phyloP scores from a whole-genome alignment of 2,797 vertebrate species.

The Taeniopygia guttata region DNA sequence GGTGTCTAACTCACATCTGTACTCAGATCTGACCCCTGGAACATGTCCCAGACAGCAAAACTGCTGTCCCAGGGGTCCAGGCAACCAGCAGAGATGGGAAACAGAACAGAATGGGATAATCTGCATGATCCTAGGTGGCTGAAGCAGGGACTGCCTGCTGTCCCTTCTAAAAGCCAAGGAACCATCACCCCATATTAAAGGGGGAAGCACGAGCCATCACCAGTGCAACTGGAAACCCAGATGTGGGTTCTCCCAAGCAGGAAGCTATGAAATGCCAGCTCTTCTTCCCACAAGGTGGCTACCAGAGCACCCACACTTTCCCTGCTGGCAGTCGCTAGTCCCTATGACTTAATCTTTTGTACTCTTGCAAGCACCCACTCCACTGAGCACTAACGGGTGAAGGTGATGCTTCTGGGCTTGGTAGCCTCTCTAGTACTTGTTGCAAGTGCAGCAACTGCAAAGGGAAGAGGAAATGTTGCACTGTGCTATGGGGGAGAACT shows the following conservation, averaged over 20 bases:
- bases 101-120: background rate
- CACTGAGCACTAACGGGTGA: accelerated
- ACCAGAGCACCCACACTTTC: accelerated
- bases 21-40: background rate
- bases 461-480: background rate
- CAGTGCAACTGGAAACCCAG: accelerated
- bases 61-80: background rate
- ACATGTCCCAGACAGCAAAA: background rate
- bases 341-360: background rate
- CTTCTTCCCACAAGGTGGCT: accelerated
- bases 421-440: accelerated
- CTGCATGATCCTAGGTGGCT: background rate
- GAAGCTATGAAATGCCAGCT: accelerated
- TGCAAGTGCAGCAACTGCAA: background rate
- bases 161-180: background rate
- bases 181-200: background rate
- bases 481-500: background rate
- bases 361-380: background rate
- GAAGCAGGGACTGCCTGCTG: background rate
- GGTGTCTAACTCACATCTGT: background rate
- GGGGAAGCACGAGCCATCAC: background rate
- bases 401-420: accelerated
- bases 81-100: background rate
- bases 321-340: accelerated
- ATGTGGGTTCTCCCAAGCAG: background rate